phyloP scores from a whole-genome alignment of 2,113 vertebrate species.

The Strix uralensis region DNA sequence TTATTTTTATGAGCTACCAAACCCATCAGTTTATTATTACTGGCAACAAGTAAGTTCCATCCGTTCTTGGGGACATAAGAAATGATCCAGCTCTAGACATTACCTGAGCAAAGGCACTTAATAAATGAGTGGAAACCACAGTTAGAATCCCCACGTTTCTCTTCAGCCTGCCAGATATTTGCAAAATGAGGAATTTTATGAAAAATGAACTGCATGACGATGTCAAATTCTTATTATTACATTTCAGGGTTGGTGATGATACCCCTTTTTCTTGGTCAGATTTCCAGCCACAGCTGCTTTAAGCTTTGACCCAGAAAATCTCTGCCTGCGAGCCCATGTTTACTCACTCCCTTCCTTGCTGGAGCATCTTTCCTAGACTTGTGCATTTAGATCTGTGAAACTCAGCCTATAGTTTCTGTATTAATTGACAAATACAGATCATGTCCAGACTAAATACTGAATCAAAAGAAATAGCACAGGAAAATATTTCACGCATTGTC shows the following conservation, averaged over 20 bases:
- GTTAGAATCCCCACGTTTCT: neutral
- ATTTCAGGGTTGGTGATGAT: constrained; percentile 39
- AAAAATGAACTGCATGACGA: constrained; percentile 4
- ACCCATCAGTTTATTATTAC: constrained; percentile 25
- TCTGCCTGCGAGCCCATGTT: neutral
- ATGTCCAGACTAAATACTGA: neutral
- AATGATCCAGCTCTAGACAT: constrained; percentile 5
- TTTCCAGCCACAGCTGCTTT: neutral
- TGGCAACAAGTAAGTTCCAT: neutral
- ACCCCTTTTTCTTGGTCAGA: constrained; percentile 12
- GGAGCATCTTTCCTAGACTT: neutral
- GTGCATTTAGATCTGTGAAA: neutral
- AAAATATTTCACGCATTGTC: neutral
- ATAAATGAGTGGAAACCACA: constrained; percentile 35
- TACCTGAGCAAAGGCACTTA: constrained; percentile 31
- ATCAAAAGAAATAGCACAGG: constrained; percentile 30
- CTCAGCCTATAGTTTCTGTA: neutral
- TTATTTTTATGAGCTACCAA: constrained; percentile 47
- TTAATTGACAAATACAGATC: neutral
- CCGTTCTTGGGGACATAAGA: neutral
- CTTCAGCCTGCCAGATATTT: neutral
- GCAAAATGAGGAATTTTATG: constrained; percentile 31
- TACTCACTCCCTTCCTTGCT: neutral
- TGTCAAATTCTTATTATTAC: constrained; percentile 22
- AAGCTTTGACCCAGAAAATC: neutral